Evolutionary conservation across 1,140 invertebrate species (phyloP).

Genomic region (Drosophila setifemur): DNA sequence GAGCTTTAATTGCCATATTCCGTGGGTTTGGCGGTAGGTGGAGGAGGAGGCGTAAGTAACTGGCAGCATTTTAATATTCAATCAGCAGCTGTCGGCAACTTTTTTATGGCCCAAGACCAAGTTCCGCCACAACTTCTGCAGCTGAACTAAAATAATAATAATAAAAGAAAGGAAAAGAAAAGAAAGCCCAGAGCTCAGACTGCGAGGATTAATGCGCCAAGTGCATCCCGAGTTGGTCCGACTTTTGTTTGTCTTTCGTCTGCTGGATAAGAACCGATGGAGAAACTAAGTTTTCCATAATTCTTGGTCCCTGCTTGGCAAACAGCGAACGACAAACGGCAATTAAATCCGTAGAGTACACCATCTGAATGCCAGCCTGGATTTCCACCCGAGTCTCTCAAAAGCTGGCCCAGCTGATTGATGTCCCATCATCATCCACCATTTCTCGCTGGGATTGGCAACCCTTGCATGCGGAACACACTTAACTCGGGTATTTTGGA

Average conservation of each 20-base stretch:
- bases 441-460: neutral
- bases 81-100: conserved; percentile 66
- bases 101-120: conserved; percentile 58
- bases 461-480: conserved; percentile 23
- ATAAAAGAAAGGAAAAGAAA: no score
- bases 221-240: conserved; percentile 34
- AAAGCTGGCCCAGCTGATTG: conserved; percentile 43
- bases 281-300: conserved; percentile 40
- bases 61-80: conserved; percentile 72
- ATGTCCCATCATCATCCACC: conserved; percentile 45
- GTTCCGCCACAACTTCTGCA: conserved; percentile 32
- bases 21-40: neutral
- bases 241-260: conserved; percentile 51
- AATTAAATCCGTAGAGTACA: conserved; percentile 49
- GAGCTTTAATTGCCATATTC: conserved; percentile 53
- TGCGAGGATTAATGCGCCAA: conserved; percentile 63
- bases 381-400: neutral
- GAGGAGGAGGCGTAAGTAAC: neutral
- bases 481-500: conserved; percentile 62
- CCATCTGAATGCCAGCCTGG: neutral
- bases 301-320: neutral
- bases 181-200: neutral
- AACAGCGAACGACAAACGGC: conserved; percentile 36
- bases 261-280: conserved; percentile 31
- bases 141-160: neutral